These are phyloP conservation scores for Volucella zonaria DNA, from an alignment of 2,888 invertebrate species.

Conservation along the genomic window DNA sequence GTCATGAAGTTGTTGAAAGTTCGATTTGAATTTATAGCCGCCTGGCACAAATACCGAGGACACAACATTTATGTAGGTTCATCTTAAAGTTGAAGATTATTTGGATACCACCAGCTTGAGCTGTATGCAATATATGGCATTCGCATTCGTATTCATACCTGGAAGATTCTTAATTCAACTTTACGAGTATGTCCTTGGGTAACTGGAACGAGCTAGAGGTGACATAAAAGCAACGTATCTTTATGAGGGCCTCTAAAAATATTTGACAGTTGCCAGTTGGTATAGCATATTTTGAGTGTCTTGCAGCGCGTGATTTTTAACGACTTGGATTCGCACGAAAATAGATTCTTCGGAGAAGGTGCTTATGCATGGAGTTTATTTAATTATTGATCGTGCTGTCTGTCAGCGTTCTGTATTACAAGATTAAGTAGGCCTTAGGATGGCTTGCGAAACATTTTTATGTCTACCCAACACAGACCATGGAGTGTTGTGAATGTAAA, in stretches of 20 bases:
- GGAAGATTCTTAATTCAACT: constrained; percentile 23
- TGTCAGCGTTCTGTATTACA: background rate
- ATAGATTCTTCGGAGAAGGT: constrained; percentile 1
- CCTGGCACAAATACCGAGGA: background rate
- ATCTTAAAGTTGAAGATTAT: background rate
- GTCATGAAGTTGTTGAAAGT: constrained; percentile 18
- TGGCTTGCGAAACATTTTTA: background rate
- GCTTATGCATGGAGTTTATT: constrained; percentile 22
- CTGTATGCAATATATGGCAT: background rate
- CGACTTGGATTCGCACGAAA: constrained; percentile 16
- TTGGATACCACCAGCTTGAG: background rate
- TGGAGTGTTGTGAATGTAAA: background rate
- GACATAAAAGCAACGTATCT: constrained; percentile 30
- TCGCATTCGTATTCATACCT: background rate
- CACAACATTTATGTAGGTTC: background rate
- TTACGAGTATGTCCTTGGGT: constrained; percentile 4
- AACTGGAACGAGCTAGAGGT: background rate
- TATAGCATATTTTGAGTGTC: constrained; percentile 11
- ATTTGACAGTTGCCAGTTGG: background rate
- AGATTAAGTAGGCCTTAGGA: constrained; percentile 3
- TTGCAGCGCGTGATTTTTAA: constrained; percentile 24
- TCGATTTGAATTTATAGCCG: constrained; percentile 20
- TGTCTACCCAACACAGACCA: too few species aligned
- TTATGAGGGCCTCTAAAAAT: constrained; percentile 31
- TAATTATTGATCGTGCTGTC: constrained; percentile 37